Evolutionary conservation across 2,888 invertebrate genomes (phyloP).

Genomic region (Anthophora plumipes): DNA sequence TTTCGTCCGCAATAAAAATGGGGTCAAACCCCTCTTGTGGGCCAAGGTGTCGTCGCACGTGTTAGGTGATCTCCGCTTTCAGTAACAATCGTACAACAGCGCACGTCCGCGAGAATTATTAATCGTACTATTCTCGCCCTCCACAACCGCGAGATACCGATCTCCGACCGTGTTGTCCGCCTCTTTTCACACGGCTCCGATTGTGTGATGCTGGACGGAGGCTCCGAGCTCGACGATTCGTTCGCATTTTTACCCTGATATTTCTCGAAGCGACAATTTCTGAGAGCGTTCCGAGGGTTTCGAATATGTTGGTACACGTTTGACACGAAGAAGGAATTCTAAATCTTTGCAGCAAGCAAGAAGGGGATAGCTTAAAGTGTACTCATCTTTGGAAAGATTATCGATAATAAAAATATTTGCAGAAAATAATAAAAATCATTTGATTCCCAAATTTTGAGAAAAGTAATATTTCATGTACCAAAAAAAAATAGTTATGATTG

Average conservation of each 20-base stretch:
- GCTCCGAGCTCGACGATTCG: not conserved
- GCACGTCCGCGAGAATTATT: constrained; percentile 46
- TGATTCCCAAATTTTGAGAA: too few relatives aligned
- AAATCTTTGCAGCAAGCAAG: too few relatives aligned
- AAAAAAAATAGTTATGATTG: too few relatives aligned
- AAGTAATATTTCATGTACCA: too few relatives aligned
- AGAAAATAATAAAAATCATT: too few relatives aligned
- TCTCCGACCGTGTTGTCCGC: not conserved
- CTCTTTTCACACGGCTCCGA: constrained; percentile 14
- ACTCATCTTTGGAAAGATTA: too few relatives aligned
- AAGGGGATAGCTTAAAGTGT: too few relatives aligned
- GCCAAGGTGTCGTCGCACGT: constrained; percentile 71
- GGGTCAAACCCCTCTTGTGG: constrained; percentile 71
- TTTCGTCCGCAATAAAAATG: constrained; percentile 74
- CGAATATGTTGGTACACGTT: too few relatives aligned
- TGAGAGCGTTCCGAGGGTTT: too few relatives aligned
- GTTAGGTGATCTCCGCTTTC: constrained; percentile 68
- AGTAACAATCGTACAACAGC: constrained; percentile 39
- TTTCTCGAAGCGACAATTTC: not conserved
- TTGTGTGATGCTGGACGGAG: not conserved
- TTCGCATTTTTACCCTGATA: constrained; percentile 7
- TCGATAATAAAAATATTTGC: too few relatives aligned
- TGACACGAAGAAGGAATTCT: too few relatives aligned
- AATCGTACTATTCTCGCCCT: constrained; percentile 32
- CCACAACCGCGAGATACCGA: too few relatives aligned